Conservation (phyloP, 2,797 vertebrate genomes). For the Leptodactylus fallax region DNA sequence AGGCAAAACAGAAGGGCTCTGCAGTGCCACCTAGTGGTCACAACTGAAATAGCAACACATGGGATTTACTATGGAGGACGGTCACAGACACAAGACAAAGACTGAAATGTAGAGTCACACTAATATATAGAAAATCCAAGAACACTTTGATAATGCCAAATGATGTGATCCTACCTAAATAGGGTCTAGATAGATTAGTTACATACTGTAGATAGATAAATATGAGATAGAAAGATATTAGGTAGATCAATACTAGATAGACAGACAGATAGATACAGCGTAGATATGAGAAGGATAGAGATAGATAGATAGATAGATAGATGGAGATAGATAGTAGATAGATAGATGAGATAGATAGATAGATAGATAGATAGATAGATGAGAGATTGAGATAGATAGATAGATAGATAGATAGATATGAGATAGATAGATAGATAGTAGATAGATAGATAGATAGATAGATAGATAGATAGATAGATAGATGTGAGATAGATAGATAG, state of each 20-base stretch:
- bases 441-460: background rate
- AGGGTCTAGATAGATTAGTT: too few species aligned
- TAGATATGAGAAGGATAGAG: background rate
- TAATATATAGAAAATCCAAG: too few species aligned
- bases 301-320: background rate
- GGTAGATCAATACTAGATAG: background rate
- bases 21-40: slow-evolving; percentile 7
- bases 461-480: background rate
- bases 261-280: too few species aligned
- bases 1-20: slow-evolving; percentile 11
- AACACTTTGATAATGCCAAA: too few species aligned
- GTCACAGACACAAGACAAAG: too few species aligned
- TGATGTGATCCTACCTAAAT: too few species aligned
- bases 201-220: background rate
- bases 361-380: background rate
- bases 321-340: background rate
- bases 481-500: background rate
- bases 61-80: background rate
- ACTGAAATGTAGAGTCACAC: too few species aligned
- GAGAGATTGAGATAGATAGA: background rate
- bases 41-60: background rate
- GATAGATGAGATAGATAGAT: background rate
- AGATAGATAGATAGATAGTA: background rate
- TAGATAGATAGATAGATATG: background rate
- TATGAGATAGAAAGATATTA: too few species aligned